Conservation (phyloP, 2,888 invertebrate species). For the Entomobrya proxima region DNA sequence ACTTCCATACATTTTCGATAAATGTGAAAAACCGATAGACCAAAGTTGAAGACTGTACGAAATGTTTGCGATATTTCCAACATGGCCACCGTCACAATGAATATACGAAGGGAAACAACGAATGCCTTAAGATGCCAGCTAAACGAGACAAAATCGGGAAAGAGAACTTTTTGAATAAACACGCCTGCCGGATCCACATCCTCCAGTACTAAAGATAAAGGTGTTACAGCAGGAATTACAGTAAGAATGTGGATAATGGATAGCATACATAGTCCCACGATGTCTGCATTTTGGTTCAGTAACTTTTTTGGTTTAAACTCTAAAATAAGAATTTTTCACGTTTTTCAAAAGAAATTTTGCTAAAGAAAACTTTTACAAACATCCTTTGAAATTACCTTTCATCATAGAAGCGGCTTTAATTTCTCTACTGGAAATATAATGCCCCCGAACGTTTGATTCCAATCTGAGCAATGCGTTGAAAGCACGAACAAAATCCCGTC, state of each 20-base stretch:
- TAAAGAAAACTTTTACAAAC: no score
- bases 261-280: slow-evolving; percentile 2
- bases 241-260: slow-evolving; percentile 15
- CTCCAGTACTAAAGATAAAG: slow-evolving; percentile 28
- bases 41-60: slow-evolving; percentile 24
- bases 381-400: not conserved
- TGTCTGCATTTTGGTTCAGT: not conserved
- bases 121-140: not conserved
- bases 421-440: not conserved
- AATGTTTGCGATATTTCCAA: slow-evolving; percentile 21
- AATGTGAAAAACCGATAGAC: slow-evolving; percentile 23
- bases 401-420: slow-evolving; percentile 2
- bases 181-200: slow-evolving; percentile 16
- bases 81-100: slow-evolving; percentile 17
- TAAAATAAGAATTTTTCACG: no score
- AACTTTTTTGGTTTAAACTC: slow-evolving; percentile 2
- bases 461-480: slow-evolving; percentile 15
- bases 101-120: not conserved
- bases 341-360: no score
- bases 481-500: not conserved
- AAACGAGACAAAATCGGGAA: not conserved
- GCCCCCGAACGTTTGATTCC: not conserved
- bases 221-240: slow-evolving; percentile 10
- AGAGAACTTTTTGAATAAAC: not conserved
- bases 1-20: slow-evolving; percentile 12